Evolutionary conservation across 2,797 vertebrate species (phyloP).

Genomic region (Sternarchorhynchus goeldii): DNA sequence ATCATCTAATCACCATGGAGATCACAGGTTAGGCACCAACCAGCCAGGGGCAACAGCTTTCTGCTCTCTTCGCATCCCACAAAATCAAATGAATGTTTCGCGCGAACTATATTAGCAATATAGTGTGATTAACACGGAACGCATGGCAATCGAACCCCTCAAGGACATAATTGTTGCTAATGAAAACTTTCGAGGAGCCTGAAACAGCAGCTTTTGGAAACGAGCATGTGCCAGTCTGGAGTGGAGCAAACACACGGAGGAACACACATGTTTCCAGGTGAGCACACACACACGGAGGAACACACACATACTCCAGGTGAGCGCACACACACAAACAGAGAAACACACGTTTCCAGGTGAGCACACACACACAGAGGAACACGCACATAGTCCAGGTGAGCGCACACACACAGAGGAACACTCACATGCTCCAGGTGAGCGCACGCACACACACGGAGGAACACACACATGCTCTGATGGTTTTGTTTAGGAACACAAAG

Average conservation of each 20-base stretch:
- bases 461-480: slow-evolving; percentile 28
- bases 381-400: slow-evolving; percentile 5
- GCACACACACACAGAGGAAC: too few species aligned
- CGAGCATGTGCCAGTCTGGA: background rate
- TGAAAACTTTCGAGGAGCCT: background rate
- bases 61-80: too few species aligned
- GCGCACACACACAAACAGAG: too few species aligned
- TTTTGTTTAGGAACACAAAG: slow-evolving; percentile 25
- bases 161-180: background rate
- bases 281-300: background rate
- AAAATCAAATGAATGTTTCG: too few species aligned
- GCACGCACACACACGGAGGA: too few species aligned
- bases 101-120: too few species aligned
- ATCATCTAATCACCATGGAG: background rate
- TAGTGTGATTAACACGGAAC: too few species aligned
- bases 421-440: slow-evolving; percentile 24
- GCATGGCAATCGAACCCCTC: background rate
- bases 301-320: slow-evolving; percentile 19
- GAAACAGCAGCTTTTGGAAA: background rate
- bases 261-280: slow-evolving; percentile 52
- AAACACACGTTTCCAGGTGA: background rate
- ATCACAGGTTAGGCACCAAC: background rate
- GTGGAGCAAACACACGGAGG: background rate
- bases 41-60: too few species aligned
- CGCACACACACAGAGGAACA: background rate